Percentiles rank a stretch among this genome's conserved stretches.
Evolutionary conservation across 2,113 vertebrate species (phyloP).

Genomic region (Rhinolophus ferrumequinum): DNA sequence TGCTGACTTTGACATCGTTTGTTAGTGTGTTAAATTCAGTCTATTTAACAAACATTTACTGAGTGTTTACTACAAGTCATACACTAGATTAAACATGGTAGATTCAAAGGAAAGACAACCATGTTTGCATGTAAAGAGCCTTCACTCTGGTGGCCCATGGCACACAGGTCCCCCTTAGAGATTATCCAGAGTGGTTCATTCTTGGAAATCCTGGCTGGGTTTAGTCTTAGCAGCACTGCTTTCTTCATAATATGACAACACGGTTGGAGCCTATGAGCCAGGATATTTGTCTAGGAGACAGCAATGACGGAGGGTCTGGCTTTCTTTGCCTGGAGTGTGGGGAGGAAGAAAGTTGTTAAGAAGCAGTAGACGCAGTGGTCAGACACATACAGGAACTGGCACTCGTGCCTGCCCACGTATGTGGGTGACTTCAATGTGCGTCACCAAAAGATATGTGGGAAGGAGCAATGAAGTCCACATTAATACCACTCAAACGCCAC

Average conservation of each 20-base stretch:
- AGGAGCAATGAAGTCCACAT: background rate
- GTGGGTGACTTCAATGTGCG: background rate
- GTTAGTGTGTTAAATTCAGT: background rate
- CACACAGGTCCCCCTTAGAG: background rate
- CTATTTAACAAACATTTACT: background rate
- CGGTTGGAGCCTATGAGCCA: background rate
- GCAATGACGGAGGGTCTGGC: background rate
- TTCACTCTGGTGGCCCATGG: background rate
- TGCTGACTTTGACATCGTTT: background rate
- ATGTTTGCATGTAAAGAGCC: background rate
- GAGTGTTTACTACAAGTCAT: background rate
- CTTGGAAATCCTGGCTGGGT: background rate
- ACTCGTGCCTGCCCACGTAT: background rate
- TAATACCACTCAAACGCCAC: background rate
- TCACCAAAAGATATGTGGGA: background rate
- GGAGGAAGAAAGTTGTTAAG: background rate
- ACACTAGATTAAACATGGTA: background rate
- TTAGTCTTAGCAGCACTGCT: background rate
- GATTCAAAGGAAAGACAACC: background rate
- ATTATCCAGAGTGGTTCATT: background rate
- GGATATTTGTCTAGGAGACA: background rate
- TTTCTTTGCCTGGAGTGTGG: background rate
- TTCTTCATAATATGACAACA: background rate
- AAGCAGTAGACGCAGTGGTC: too few relatives aligned
- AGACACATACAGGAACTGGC: background rate